A percentile compares a stretch with the other conserved stretches of the same genome.
Conservation (phyloP, 1,140 invertebrate species). For the Colletes latitarsis region DNA sequence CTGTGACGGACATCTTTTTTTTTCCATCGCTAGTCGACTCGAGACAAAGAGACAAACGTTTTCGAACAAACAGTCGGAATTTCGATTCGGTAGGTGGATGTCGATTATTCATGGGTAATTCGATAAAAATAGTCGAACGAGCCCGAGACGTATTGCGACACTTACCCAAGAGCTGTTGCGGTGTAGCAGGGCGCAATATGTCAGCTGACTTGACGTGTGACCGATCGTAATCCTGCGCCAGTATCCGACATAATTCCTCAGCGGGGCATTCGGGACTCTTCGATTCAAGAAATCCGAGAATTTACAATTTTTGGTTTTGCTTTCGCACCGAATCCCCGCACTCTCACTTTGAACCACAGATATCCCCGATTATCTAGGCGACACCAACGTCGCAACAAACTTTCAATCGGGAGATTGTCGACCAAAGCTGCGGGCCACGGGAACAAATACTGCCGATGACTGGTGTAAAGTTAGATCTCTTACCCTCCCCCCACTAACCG, state of each 20-base stretch:
- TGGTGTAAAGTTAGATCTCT: constrained; percentile 70
- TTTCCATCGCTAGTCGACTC: neutral
- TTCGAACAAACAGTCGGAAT: neutral
- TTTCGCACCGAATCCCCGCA: constrained; percentile 21
- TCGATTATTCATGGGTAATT: constrained; percentile 22
- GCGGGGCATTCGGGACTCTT: constrained; percentile 50
- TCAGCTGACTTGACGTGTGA: constrained; percentile 81
- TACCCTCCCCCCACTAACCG: constrained; percentile 37
- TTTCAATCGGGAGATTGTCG: constrained; percentile 37
- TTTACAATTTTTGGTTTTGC: no score
- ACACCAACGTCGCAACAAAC: constrained; percentile 42
- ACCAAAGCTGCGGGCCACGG: constrained; percentile 58
- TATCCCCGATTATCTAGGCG: constrained; percentile 7
- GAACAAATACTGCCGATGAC: constrained; percentile 72
- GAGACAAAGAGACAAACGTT: neutral
- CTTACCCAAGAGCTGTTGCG: constrained; percentile 80
- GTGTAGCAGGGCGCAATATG: constrained; percentile 81
- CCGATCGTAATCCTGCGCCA: constrained; percentile 77
- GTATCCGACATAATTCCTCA: constrained; percentile 80
- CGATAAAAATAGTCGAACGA: constrained; percentile 57
- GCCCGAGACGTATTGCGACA: constrained; percentile 68
- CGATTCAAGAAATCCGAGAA: no score
- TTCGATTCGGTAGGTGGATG: neutral
- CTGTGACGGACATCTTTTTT: constrained; percentile 24
- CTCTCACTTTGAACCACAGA: constrained; percentile 50